phyloP scores from a whole-genome alignment of 2,113 vertebrate genomes.

The Microtus ochrogaster region DNA sequence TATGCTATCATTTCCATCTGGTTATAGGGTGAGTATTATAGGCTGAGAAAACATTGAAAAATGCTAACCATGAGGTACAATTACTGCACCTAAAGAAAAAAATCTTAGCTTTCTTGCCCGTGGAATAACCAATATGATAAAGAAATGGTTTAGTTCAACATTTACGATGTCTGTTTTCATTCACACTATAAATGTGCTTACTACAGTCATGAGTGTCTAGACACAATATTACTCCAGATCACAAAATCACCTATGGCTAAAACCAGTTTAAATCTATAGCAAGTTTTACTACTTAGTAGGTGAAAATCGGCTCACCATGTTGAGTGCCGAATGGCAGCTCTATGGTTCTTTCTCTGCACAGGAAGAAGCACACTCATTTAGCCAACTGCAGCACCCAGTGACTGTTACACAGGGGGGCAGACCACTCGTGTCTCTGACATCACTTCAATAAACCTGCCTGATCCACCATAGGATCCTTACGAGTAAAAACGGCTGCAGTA shows the following conservation, averaged over 20 bases:
- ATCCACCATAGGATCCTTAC: neutral
- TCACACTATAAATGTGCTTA: neutral
- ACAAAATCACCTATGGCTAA: conserved; percentile 40
- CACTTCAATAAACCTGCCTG: neutral
- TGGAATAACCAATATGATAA: neutral
- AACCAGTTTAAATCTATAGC: conserved; percentile 8
- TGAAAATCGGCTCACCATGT: neutral
- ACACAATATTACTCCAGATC: neutral
- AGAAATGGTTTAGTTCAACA: neutral
- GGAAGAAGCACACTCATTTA: neutral
- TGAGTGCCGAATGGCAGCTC: neutral
- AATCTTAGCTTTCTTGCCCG: neutral
- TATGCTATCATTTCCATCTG: neutral
- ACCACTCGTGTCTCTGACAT: neutral
- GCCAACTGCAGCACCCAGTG: neutral
- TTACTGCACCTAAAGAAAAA: conserved; percentile 39
- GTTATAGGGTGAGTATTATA: neutral
- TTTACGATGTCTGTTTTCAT: conserved; percentile 22
- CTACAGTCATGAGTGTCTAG: neutral
- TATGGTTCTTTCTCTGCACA: neutral
- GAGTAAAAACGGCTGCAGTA: neutral
- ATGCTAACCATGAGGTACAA: neutral
- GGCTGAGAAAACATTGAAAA: conserved; percentile 17
- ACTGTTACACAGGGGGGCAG: neutral
- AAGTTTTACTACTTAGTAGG: neutral